These are phyloP conservation scores for Papilio polytes DNA, from an alignment of 1,140 invertebrate genomes.

Conservation along the genomic window DNA sequence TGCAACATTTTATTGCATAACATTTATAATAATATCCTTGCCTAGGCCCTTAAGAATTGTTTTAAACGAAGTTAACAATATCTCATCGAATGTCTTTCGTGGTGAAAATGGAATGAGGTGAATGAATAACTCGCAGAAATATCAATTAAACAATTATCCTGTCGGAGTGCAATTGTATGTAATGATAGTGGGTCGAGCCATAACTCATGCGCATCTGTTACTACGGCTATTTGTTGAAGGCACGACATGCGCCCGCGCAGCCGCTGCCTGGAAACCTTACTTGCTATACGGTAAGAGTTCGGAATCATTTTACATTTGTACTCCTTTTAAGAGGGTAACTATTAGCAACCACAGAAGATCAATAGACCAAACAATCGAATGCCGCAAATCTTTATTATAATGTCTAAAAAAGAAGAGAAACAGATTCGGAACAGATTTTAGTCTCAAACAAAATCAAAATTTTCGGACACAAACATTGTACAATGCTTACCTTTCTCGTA, in stretches of 20 bases:
- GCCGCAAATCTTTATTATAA: background rate
- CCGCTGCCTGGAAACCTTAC: conserved; percentile 35
- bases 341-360: no score
- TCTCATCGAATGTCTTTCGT: conserved; percentile 70
- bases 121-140: conserved; percentile 83
- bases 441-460: background rate
- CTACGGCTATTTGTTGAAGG: conserved; percentile 80
- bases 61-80: conserved; percentile 43
- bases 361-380: background rate
- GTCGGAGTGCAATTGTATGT: conserved; percentile 81
- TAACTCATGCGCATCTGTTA: conserved; percentile 81
- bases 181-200: conserved; percentile 80
- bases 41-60: background rate
- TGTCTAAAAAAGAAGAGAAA: background rate
- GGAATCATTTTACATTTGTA: background rate
- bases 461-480: background rate
- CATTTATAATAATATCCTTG: no score
- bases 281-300: background rate
- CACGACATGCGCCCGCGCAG: conserved; percentile 66
- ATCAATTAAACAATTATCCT: conserved; percentile 84
- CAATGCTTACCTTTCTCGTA: conserved; percentile 95
- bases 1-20: background rate
- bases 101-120: conserved; percentile 76
- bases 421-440: background rate
- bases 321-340: background rate